These are phyloP conservation scores for Melieria crassipennis DNA, from an alignment of 2,888 invertebrate genomes.

Conservation along the genomic window DNA sequence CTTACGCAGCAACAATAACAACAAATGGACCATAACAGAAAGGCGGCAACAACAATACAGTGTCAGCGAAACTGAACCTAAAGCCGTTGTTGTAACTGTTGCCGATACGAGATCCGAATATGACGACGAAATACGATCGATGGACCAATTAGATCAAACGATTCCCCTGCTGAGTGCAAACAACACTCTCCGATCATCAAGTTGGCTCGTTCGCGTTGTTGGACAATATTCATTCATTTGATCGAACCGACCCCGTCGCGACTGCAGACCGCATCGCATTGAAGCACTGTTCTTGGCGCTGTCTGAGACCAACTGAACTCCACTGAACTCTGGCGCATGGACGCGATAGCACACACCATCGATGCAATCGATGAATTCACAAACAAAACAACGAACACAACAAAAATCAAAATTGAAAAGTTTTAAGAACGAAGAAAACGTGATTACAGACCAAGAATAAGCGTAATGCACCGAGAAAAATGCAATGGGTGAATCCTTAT, in stretches of 20 bases:
- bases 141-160: slow-evolving; percentile 60
- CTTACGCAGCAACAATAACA: slow-evolving; percentile 22
- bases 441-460: slow-evolving; percentile 48
- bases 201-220: slow-evolving; percentile 38
- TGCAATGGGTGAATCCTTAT: not conserved
- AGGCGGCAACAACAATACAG: slow-evolving; percentile 25
- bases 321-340: too few relatives aligned
- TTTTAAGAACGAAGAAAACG: slow-evolving; percentile 37
- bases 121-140: slow-evolving; percentile 50
- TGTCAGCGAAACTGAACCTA: slow-evolving; percentile 5
- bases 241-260: slow-evolving; percentile 49
- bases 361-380: not conserved
- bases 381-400: slow-evolving; percentile 39
- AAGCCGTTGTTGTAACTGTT: not conserved
- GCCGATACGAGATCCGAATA: not conserved
- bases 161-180: slow-evolving; percentile 55
- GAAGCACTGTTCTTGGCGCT: too few relatives aligned
- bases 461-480: not conserved
- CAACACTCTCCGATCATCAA: slow-evolving; percentile 51
- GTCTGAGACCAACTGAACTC: too few relatives aligned
- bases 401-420: slow-evolving; percentile 49
- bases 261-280: too few relatives aligned
- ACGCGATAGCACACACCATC: not conserved
- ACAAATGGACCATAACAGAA: slow-evolving; percentile 31
- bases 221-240: slow-evolving; percentile 58